These are phyloP conservation scores for Heliconius hewitsoni DNA, from an alignment of 1,140 invertebrate genomes.

Conservation along the genomic window DNA sequence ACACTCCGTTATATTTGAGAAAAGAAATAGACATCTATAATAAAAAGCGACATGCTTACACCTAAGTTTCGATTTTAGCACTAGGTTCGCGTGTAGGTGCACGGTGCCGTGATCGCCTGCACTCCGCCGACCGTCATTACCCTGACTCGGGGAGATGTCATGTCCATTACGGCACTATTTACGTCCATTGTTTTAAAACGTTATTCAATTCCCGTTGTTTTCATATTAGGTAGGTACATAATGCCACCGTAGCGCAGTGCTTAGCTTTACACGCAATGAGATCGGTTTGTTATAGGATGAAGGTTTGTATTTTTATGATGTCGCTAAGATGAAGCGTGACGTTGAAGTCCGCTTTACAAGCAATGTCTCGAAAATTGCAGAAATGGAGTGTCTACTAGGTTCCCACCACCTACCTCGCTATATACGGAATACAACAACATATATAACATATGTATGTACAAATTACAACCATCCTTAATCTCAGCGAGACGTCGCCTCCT, in stretches of 20 bases:
- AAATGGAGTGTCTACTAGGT: no score
- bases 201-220: slow-evolving; percentile 11
- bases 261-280: no score
- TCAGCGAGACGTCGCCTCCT: background rate
- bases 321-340: no score
- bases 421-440: no score
- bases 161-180: background rate
- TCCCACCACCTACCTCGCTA: no score
- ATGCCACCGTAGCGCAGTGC: no score
- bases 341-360: background rate
- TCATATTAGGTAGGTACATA: background rate
- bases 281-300: no score
- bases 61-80: background rate
- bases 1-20: no score
- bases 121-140: background rate
- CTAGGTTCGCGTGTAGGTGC: background rate
- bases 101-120: slow-evolving; percentile 1
- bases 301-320: no score
- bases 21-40: no score
- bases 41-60: no score
- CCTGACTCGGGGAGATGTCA: background rate
- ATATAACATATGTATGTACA: background rate
- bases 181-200: slow-evolving; percentile 8
- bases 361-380: background rate
- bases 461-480: background rate